Evolutionary conservation across 2,888 invertebrate genomes (phyloP).

Genomic region (Acrobasis consociella): DNA sequence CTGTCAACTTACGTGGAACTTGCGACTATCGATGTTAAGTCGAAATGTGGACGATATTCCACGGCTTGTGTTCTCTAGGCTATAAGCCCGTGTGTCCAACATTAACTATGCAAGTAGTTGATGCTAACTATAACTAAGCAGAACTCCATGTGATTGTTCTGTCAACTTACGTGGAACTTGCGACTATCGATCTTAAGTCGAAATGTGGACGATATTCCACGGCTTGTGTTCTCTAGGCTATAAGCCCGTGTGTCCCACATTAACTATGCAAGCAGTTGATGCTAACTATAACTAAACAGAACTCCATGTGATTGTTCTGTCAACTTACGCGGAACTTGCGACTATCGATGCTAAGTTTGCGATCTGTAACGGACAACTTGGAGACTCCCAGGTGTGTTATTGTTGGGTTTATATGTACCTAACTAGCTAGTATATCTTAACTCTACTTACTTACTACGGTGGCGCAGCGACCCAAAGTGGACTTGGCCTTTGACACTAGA

Average conservation of each 20-base stretch:
- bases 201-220: neutral
- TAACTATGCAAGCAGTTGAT: slow-evolving; percentile 19
- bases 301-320: slow-evolving; percentile 10
- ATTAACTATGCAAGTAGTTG: slow-evolving; percentile 20
- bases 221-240: neutral
- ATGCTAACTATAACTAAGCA: slow-evolving; percentile 13
- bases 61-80: no score
- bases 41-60: no score
- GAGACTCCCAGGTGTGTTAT: neutral
- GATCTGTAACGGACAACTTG: neutral
- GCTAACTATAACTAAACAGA: slow-evolving; percentile 12
- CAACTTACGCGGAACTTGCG: slow-evolving; percentile 15
- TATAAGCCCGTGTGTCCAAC: neutral
- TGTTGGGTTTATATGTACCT: neutral
- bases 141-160: slow-evolving; percentile 7
- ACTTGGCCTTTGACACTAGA: no score
- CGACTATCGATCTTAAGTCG: slow-evolving; percentile 9
- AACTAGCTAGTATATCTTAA: neutral
- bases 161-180: slow-evolving; percentile 17
- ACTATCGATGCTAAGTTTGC: slow-evolving; percentile 12
- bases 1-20: no score
- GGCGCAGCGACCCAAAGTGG: no score
- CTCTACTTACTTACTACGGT: no score
- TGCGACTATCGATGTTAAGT: no score
- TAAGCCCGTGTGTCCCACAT: neutral